Percentiles rank a stretch among this genome's conserved stretches.
Conservation (phyloP, 2,113 vertebrate genomes). For the Salvelinus alpinus region DNA sequence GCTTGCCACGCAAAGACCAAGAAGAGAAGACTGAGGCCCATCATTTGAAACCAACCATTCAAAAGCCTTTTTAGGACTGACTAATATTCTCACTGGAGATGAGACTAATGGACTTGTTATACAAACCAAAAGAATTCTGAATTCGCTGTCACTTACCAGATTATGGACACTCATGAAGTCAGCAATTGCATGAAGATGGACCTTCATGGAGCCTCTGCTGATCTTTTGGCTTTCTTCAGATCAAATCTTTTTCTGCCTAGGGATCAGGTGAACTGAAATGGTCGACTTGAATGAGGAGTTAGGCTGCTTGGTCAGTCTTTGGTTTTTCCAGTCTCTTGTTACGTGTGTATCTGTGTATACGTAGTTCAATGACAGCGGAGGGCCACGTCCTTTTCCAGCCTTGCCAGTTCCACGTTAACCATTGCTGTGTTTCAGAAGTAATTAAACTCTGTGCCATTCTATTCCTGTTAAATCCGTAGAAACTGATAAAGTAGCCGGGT, state of each 20-base stretch:
- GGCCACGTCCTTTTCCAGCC: conserved; percentile 87
- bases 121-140: conserved; percentile 49
- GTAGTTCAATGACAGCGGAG: conserved; percentile 76
- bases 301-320: conserved; percentile 58
- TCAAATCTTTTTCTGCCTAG: conserved; percentile 56
- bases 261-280: conserved; percentile 69
- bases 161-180: conserved; percentile 62
- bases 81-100: conserved; percentile 59
- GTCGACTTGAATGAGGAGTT: conserved; percentile 59
- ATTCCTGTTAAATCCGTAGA: conserved; percentile 99
- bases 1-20: conserved; percentile 67
- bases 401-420: conserved; percentile 93
- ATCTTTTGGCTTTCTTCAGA: conserved; percentile 63
- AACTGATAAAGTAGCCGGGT: conserved; percentile 99
- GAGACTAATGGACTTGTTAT: conserved; percentile 66
- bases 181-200: conserved; percentile 55
- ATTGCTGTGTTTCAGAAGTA: conserved; percentile 99
- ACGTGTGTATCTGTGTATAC: conserved; percentile 55
- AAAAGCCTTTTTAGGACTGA: conserved; percentile 58
- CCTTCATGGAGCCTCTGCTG: conserved; percentile 41
- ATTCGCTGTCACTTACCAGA: conserved; percentile 42
- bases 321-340: conserved; percentile 78
- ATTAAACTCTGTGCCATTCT: conserved; percentile 99
- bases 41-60: conserved; percentile 27
- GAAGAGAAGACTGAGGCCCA: conserved; percentile 62